Evolutionary conservation across 2,888 invertebrate species (phyloP).

Genomic region (Spisula solida): DNA sequence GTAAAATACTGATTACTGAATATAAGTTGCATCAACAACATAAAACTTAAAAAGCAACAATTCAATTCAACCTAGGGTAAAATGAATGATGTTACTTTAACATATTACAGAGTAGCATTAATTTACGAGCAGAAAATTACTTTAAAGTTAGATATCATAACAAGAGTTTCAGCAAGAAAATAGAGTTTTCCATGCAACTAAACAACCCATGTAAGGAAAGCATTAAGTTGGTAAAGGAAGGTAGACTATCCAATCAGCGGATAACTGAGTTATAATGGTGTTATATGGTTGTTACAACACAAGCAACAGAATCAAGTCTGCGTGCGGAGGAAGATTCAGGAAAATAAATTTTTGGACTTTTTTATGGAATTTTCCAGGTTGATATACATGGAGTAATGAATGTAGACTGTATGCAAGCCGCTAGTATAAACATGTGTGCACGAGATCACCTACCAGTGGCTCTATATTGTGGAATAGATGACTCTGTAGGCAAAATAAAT

Average conservation of each 20-base stretch:
- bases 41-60: too few relatives aligned
- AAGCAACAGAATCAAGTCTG: not conserved
- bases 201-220: not conserved
- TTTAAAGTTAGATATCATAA: too few relatives aligned
- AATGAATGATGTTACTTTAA: too few relatives aligned
- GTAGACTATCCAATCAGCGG: not conserved
- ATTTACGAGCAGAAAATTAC: too few relatives aligned
- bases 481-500: not conserved
- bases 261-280: not conserved
- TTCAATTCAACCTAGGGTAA: too few relatives aligned
- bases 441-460: conserved; percentile 2
- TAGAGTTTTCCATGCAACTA: too few relatives aligned
- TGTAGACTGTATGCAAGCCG: not conserved
- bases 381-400: not conserved
- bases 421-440: conserved; percentile 8
- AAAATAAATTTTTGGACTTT: not conserved
- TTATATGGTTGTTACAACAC: not conserved
- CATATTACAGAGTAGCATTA: too few relatives aligned
- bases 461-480: not conserved
- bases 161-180: too few relatives aligned
- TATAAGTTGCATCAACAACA: too few relatives aligned
- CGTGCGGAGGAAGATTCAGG: not conserved
- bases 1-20: too few relatives aligned
- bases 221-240: not conserved
- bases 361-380: not conserved